Evolutionary conservation across 1,140 invertebrate species (phyloP), one percentile per base, ranked within the genome.

Genomic region (Rhopalosiphum maidis): DNA sequence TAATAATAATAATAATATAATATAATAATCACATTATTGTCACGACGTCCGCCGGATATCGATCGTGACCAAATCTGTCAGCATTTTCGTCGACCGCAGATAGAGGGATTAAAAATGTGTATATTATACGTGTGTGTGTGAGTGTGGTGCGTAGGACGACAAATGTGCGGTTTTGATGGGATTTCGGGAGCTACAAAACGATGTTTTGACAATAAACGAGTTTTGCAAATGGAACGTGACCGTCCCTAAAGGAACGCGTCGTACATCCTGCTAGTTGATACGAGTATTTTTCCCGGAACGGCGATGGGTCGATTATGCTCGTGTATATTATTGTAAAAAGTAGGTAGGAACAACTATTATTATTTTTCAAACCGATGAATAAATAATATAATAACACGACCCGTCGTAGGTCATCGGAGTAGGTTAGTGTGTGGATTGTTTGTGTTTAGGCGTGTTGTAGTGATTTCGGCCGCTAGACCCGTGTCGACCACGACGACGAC

Each of bases 161-260:
- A 54, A 88, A 88, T 90, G 23, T 60, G 51, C 48, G 8, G 55
- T 77, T 91, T 35, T 11, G 60, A 82, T 83, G 90, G 90, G n/a
- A 91, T 91, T 89, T 77, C 90, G 90, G 90, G 90, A 91, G 90
- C 87, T 37, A 21, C n/a, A 68, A 91, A 8, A n/a, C 68, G 90
- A 91, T 91, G 68, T 91, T 91, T 91, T 91, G 90, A 91, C 90
- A 91, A 91, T 91, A 48, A 91, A 91, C 90, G 30, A 68, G 68
- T 22, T n/a, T 77, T 35, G 11, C 68, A 82, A 68, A 51, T 8
- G 68, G 68, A 51, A 91, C 90, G 90, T 91, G 55, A 91, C 90
- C 90, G n/a, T 91, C 68, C 68, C 43, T 37, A 83, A 91, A 91
- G 90, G 54, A 91, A 43, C n/a, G 15, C 83, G n/a, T 77, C 5